Base-by-base conservation (phyloP, 2,113 vertebrate species). In the Psilopsiagon aurifrons region DNA sequence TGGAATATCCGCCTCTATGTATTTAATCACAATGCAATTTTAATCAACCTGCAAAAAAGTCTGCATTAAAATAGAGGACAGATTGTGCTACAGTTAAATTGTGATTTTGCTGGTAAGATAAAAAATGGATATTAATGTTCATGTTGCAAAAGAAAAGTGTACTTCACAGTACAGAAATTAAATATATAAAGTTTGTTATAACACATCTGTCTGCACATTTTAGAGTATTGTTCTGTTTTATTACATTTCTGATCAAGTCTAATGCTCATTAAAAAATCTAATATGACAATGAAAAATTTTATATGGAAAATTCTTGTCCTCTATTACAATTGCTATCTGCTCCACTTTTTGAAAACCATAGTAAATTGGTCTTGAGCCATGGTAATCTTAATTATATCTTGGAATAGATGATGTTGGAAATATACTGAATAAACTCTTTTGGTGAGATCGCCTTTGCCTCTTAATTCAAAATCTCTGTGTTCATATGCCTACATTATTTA, bases 361-460 rank as follows among this genome's bases (percentile, higher is more conserved):
- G 78, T 51, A 95, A 93, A 95, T 96, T 95, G 96, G 73, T 94
- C 80, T 93, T 55, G 33, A 60, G 37, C 83, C 43, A 54, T 44
- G 33, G 33, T 96, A 96, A 95, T 96, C 93, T 97, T 96, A 96
- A 95, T 95, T 97, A 94, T 96, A 96, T 95, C 95, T 94, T 93
- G 66, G 85, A 94, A 88, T 35, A 95, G 86, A 95, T 91, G 77
- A 92, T 90, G 93, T 77, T 88, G 83, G 88, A 93, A 96, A 94
- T 86, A 88, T 57, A 92, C 88, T 94, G 83, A 96, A 96, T 86
- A 94, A 96, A 96, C 86, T 88, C 93, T 88, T 88, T 74, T 86
- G 90, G 80, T 86, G 83, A 96, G 66, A 95, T 96, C 95, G 80
- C 87, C 68, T 96, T 93, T 95, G 71, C 93, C 52, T 96, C 71